Evolutionary conservation across 2,797 vertebrate species (phyloP).

Genomic region (Chlorospingus semifuscus): DNA sequence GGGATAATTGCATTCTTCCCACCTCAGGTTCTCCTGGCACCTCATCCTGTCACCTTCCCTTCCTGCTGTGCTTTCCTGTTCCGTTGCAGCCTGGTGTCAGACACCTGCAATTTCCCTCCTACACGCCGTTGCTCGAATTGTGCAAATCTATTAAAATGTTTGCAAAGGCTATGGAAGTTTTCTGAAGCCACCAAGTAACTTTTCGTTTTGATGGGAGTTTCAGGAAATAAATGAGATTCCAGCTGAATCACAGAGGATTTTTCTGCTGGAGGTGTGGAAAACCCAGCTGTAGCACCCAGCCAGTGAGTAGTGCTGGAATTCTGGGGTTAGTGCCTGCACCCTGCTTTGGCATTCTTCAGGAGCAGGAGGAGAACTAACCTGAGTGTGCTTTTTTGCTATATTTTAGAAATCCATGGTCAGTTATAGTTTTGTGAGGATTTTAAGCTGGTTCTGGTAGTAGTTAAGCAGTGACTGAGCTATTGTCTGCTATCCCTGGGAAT

Average conservation of each 20-base stretch:
- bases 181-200: background rate
- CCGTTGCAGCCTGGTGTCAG: accelerated
- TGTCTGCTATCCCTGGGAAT: background rate
- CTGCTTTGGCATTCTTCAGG: background rate
- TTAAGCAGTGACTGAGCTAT: background rate
- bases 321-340: background rate
- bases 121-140: accelerated
- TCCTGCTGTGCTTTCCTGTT: background rate
- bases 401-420: background rate
- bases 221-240: background rate
- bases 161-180: background rate
- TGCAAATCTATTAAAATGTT: background rate
- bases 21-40: background rate
- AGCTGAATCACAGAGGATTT: background rate
- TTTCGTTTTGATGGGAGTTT: background rate
- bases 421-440: background rate
- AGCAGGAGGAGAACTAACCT: background rate
- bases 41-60: background rate
- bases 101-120: background rate
- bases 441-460: background rate
- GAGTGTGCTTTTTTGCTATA: background rate
- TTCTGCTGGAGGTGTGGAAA: background rate
- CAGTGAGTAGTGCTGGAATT: accelerated
- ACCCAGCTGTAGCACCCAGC: background rate
- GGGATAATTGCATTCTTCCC: conserved; percentile 4